A percentile compares a stretch with the other conserved stretches of the same genome.
These are phyloP conservation scores for Pseudolycoriella hygida DNA, from an alignment of 2,888 invertebrate species.

Conservation along the genomic window DNA sequence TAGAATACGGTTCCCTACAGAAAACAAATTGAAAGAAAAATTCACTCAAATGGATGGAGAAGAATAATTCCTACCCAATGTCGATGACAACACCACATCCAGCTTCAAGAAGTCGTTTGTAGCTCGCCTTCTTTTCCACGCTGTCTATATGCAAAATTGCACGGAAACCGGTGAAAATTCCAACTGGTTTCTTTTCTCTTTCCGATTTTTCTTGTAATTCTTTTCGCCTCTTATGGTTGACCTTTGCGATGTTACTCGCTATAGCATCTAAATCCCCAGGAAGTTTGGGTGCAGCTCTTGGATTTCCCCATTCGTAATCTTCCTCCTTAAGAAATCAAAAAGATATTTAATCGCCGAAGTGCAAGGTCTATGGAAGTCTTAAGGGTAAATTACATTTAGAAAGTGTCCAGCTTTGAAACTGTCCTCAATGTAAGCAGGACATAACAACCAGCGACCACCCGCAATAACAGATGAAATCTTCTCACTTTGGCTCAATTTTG, in stretches of 20 bases:
- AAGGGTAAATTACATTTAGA: conserved; percentile 34
- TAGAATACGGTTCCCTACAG: background rate
- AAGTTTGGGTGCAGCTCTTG: conserved; percentile 31
- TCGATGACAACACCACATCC: conserved; percentile 56
- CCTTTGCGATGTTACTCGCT: conserved; percentile 35
- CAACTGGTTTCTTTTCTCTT: conserved; percentile 10
- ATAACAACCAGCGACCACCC: conserved; percentile 75
- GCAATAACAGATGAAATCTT: conserved; percentile 75
- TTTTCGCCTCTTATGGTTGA: conserved; percentile 52
- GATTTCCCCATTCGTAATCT: conserved; percentile 72
- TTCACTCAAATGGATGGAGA: background rate
- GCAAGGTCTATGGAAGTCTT: too few species aligned
- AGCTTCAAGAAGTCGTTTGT: conserved; percentile 52
- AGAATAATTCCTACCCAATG: conserved; percentile 12
- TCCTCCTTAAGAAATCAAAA: too few species aligned
- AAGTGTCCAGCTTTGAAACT: conserved; percentile 42
- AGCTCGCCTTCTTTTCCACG: conserved; percentile 37
- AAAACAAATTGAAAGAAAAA: background rate
- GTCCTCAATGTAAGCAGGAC: conserved; percentile 54
- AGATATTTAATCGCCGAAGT: too few species aligned
- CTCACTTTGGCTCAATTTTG: conserved; percentile 62
- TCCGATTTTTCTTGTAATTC: conserved; percentile 26
- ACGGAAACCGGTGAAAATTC: conserved; percentile 34
- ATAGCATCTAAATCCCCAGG: conserved; percentile 24
- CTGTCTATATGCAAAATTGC: conserved; percentile 29